phyloP scores from a whole-genome alignment of 2,888 invertebrate genomes.

The Mamestra brassicae region DNA sequence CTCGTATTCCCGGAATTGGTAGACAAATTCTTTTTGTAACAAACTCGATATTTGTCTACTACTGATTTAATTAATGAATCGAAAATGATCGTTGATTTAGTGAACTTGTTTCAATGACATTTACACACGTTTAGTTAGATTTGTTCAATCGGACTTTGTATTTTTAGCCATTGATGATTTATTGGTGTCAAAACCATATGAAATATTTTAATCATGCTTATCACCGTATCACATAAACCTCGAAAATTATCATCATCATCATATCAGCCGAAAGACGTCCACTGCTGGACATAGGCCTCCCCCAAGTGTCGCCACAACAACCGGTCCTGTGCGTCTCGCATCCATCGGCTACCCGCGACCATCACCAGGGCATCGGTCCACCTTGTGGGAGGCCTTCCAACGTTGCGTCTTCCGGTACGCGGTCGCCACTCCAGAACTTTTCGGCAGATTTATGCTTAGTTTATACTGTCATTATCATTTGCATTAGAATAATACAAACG shows the following conservation, averaged over 20 bases:
- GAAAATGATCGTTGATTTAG: neutral
- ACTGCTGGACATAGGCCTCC: too few relatives aligned
- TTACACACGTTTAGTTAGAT: neutral
- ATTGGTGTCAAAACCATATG: neutral
- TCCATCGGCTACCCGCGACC: too few relatives aligned
- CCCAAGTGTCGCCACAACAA: too few relatives aligned
- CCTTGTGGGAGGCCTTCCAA: too few relatives aligned
- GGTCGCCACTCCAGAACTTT: too few relatives aligned
- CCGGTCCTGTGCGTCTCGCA: too few relatives aligned
- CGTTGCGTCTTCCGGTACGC: too few relatives aligned
- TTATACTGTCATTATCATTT: slow-evolving; percentile 4
- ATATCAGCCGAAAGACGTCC: too few relatives aligned
- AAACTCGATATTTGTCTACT: neutral
- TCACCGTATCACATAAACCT: neutral
- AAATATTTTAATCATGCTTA: neutral
- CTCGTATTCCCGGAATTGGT: neutral
- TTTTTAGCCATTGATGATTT: too few relatives aligned
- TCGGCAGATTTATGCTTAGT: too few relatives aligned
- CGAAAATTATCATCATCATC: neutral
- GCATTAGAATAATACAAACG: neutral
- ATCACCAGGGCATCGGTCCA: too few relatives aligned
- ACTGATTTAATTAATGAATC: neutral
- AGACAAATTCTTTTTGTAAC: neutral
- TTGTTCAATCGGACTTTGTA: neutral
- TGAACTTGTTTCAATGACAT: neutral